These are phyloP conservation scores for Ochropleura leucogaster DNA, from an alignment of 2,888 invertebrate genomes.

Conservation along the genomic window DNA sequence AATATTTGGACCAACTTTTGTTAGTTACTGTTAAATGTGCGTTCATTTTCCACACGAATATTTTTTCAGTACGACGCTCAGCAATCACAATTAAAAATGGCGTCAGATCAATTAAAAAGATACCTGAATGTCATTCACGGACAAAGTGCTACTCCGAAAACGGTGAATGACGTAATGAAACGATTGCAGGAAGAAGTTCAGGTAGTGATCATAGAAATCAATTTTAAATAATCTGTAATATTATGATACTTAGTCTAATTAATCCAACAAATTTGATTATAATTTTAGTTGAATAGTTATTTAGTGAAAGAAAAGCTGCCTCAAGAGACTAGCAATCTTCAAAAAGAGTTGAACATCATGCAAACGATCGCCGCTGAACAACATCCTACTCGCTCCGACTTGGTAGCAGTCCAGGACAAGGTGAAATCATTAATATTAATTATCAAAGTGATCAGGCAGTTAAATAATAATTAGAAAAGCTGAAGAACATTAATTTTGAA, in stretches of 20 bases:
- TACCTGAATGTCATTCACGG: conserved; percentile 91
- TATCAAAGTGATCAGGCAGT: not conserved
- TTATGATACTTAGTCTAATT: not conserved
- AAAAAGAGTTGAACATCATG: conserved; percentile 93
- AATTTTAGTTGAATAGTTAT: conserved; percentile 91
- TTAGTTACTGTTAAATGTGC: not conserved
- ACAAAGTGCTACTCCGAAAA: conserved; percentile 86
- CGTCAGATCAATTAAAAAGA: conserved; percentile 91
- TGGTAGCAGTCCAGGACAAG: conserved; percentile 91
- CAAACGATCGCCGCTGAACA: conserved; percentile 92
- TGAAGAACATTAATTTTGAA: conserved; percentile 23
- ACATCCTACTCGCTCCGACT: conserved; percentile 92
- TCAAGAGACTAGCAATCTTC: conserved; percentile 92
- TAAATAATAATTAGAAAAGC: conserved; percentile 7
- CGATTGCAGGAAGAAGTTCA: conserved; percentile 94
- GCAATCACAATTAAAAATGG: conserved; percentile 85
- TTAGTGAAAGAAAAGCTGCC: conserved; percentile 95
- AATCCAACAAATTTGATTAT: not conserved
- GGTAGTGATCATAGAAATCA: conserved; percentile 73
- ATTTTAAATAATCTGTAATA: not conserved
- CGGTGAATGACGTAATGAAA: conserved; percentile 92
- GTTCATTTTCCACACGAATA: conserved; percentile 1
- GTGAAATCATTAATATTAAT: conserved; percentile 76
- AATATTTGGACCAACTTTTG: not conserved
- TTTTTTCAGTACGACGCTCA: conserved; percentile 85